These are phyloP conservation scores for Tragelaphus eurycerus DNA, from an alignment of 2,797 vertebrate genomes.

Conservation along the genomic window DNA sequence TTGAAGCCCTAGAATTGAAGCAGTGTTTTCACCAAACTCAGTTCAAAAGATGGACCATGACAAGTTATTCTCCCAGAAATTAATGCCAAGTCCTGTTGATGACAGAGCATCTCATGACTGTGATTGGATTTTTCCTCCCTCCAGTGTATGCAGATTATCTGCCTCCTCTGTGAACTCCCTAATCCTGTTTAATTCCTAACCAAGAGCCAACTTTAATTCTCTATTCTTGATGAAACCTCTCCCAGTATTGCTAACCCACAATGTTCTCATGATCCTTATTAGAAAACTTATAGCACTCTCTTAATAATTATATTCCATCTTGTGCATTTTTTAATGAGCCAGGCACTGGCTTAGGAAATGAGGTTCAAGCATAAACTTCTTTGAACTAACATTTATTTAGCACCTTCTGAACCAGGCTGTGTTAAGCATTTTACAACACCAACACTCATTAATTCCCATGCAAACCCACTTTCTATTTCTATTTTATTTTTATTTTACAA, in stretches of 20 bases:
- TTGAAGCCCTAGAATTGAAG: neutral
- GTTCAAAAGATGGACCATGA: neutral
- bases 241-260: neutral
- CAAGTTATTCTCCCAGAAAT: slow-evolving; percentile 39
- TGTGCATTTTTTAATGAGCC: neutral
- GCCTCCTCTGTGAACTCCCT: neutral
- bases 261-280: neutral
- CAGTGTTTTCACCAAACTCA: neutral
- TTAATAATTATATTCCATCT: neutral
- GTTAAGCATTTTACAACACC: neutral
- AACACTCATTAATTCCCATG: neutral
- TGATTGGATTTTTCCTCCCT: neutral
- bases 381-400: neutral
- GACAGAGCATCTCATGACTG: neutral
- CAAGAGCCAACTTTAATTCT: neutral
- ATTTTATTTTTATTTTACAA: neutral
- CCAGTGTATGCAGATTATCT: neutral
- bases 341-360: neutral
- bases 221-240: neutral
- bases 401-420: neutral
- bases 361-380: neutral
- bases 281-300: neutral
- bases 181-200: neutral
- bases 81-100: neutral
- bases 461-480: neutral